phyloP scores from a whole-genome alignment of 1,140 invertebrate genomes.

The Apis florea region DNA sequence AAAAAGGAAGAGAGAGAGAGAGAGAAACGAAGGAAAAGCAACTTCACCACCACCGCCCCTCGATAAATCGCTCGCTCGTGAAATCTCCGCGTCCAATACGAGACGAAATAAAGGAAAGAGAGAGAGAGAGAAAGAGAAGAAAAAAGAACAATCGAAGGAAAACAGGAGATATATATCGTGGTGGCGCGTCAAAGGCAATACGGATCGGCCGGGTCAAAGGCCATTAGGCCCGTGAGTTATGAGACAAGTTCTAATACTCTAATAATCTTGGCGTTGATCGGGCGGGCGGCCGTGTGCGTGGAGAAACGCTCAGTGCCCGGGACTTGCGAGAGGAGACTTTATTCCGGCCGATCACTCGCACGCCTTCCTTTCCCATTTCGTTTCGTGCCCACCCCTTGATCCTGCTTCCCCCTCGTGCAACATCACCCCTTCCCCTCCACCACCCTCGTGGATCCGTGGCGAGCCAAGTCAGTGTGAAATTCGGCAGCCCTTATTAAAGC shows the following conservation, averaged over 20 bases:
- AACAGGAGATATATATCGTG: slow-evolving; percentile 58
- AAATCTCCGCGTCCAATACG: too few species aligned
- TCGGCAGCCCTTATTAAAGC: slow-evolving; percentile 79
- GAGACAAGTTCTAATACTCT: slow-evolving; percentile 79
- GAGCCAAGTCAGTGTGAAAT: slow-evolving; percentile 79
- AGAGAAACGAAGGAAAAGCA: neutral
- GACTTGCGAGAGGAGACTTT: slow-evolving; percentile 61
- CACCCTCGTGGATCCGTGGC: slow-evolving; percentile 36
- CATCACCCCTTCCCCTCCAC: slow-evolving; percentile 43
- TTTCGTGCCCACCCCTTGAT: slow-evolving; percentile 31
- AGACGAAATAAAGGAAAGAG: neutral
- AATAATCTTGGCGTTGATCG: slow-evolving; percentile 79
- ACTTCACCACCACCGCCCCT: too few species aligned
- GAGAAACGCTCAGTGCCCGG: slow-evolving; percentile 35
- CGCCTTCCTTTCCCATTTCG: slow-evolving; percentile 63
- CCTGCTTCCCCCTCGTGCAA: slow-evolving; percentile 64
- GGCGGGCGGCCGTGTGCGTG: slow-evolving; percentile 50
- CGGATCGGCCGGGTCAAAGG: slow-evolving; percentile 63
- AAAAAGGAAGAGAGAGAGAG: too few species aligned
- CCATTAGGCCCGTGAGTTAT: slow-evolving; percentile 79
- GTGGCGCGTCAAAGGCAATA: slow-evolving; percentile 72
- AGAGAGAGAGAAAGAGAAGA: neutral
- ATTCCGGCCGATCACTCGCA: slow-evolving; percentile 71
- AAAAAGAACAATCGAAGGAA: slow-evolving; percentile 7
- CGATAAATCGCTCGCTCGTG: too few species aligned